Conservation (phyloP, 2,113 vertebrate species). For the Propithecus coquereli region DNA sequence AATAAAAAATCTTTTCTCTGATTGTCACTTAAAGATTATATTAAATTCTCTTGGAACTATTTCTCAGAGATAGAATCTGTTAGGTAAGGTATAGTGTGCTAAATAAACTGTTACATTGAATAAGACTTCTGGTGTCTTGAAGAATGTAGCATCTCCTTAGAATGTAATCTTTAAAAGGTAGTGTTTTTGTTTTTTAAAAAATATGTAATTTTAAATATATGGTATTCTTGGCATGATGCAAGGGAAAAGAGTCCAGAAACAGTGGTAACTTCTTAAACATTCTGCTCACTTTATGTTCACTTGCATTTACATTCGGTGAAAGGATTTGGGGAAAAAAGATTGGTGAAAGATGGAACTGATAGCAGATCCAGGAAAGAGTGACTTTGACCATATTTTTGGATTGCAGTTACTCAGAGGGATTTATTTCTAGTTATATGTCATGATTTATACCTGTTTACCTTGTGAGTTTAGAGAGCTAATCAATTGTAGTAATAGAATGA, state of each 20-base stretch:
- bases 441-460: background rate
- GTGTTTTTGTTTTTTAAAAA: background rate
- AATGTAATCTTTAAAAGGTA: background rate
- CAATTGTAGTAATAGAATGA: background rate
- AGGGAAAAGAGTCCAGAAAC: background rate
- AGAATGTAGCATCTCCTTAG: background rate
- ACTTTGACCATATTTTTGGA: background rate
- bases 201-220: background rate
- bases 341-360: background rate
- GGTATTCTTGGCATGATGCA: background rate
- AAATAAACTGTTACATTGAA: background rate
- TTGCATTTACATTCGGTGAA: background rate
- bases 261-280: background rate
- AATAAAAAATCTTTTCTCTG: background rate
- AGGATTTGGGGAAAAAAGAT: background rate
- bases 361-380: background rate
- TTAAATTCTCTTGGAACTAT: constrained; percentile 33
- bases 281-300: background rate
- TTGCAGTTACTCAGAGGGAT: background rate
- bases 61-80: background rate
- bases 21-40: background rate
- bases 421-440: background rate
- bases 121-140: background rate
- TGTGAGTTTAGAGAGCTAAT: background rate
- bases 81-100: background rate